Conservation (phyloP, 2,888 invertebrate genomes). For the Drosophila setosimentum region DNA sequence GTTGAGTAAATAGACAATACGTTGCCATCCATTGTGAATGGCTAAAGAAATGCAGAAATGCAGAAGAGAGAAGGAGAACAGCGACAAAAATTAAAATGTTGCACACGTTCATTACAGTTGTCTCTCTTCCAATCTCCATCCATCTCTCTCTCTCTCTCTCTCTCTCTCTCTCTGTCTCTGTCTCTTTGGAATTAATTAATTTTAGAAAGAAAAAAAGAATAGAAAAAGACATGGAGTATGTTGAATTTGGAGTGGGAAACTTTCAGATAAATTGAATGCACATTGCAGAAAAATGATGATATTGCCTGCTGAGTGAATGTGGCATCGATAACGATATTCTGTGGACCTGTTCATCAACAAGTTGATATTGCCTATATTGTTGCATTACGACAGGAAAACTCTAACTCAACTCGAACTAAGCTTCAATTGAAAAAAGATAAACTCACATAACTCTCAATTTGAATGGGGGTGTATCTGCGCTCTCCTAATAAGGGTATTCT, state of each 20-base stretch:
- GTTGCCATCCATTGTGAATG: constrained; percentile 28
- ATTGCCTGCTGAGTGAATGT: not conserved
- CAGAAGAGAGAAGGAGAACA: not conserved
- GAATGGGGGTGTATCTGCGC: not conserved
- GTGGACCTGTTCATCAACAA: not conserved
- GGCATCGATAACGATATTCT: not conserved
- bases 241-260: not conserved
- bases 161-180: too few relatives aligned
- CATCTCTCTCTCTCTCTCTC: not conserved
- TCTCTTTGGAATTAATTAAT: not conserved
- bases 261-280: not conserved
- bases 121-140: not conserved
- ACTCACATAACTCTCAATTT: not conserved
- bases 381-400: not conserved
- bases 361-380: not conserved
- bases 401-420: not conserved
- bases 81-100: constrained; percentile 10
- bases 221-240: not conserved
- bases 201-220: not conserved
- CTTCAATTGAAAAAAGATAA: not conserved
- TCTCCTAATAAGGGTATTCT: not conserved
- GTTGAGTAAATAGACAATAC: constrained; percentile 13
- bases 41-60: constrained; percentile 1
- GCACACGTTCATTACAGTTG: constrained; percentile 2
- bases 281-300: not conserved